Percentiles rank a stretch among this genome's conserved stretches.
Evolutionary conservation across 2,888 invertebrate species (phyloP).

Genomic region (Tyria jacobaeae): DNA sequence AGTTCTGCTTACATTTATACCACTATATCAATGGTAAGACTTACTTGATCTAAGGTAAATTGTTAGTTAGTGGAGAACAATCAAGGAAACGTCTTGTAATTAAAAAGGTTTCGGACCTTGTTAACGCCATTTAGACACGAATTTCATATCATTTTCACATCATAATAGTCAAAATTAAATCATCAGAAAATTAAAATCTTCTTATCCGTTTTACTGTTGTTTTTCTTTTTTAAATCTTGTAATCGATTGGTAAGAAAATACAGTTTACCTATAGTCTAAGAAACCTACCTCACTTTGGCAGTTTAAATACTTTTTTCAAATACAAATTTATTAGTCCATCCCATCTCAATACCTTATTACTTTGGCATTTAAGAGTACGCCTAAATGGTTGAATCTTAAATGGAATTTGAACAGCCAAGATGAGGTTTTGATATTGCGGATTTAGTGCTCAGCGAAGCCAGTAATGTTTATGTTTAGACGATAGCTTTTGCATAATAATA

Average conservation of each 20-base stretch:
- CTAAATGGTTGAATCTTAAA: constrained; percentile 16
- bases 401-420: constrained; percentile 9
- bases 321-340: constrained; percentile 37
- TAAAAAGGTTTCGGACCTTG: too few relatives aligned
- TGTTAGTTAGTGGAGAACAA: too few relatives aligned
- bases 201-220: too few relatives aligned
- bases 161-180: too few relatives aligned
- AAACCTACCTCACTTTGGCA: background rate
- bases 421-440: constrained; percentile 11
- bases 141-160: too few relatives aligned
- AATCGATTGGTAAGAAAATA: too few relatives aligned
- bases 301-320: constrained; percentile 30
- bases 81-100: too few relatives aligned
- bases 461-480: background rate
- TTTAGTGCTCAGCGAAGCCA: background rate
- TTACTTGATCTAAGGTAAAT: too few relatives aligned
- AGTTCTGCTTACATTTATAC: background rate
- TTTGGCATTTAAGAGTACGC: constrained; percentile 25
- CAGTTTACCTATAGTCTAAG: background rate
- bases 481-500: background rate
- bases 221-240: too few relatives aligned
- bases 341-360: constrained; percentile 31
- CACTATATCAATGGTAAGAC: too few relatives aligned
- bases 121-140: too few relatives aligned
- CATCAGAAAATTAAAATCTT: too few relatives aligned